phyloP scores from a whole-genome alignment of 1,140 invertebrate species.

The Pinna nobilis region DNA sequence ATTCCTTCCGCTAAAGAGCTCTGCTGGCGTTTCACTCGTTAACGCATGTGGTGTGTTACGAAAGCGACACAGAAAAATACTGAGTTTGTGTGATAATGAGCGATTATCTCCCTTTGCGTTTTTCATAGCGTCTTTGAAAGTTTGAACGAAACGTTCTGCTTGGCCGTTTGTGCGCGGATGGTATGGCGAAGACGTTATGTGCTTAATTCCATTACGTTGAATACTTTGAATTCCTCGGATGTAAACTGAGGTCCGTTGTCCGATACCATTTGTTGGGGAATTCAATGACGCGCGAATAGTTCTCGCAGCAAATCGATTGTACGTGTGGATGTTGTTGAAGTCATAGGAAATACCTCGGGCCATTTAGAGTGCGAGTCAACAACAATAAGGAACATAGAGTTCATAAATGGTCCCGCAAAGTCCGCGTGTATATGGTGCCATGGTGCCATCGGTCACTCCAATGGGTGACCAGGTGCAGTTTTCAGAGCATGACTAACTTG shows the following conservation, averaged over 20 bases:
- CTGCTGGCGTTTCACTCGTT: too few species aligned
- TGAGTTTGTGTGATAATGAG: too few species aligned
- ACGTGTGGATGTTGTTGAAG: conserved; percentile 39
- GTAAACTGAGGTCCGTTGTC: conserved; percentile 74
- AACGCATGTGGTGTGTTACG: too few species aligned
- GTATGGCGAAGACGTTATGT: conserved; percentile 14
- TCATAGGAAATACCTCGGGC: conserved; percentile 73
- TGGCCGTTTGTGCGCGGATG: conserved; percentile 35
- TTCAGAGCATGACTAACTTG: conserved; percentile 46
- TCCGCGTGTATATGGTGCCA: conserved; percentile 72
- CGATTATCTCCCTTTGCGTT: too few species aligned
- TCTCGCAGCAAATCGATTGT: conserved; percentile 53
- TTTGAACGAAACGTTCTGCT: conserved; percentile 36
- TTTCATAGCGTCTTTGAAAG: conserved; percentile 34
- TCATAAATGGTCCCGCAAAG: conserved; percentile 72
- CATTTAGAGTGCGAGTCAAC: conserved; percentile 76
- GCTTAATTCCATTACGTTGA: conserved; percentile 13
- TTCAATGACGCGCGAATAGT: conserved; percentile 70
- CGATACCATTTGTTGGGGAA: conserved; percentile 70
- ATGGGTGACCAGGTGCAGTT: conserved; percentile 52
- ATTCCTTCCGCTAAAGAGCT: too few species aligned
- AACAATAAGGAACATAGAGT: conserved; percentile 71
- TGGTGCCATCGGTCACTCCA: conserved; percentile 66
- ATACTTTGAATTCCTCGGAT: conserved; percentile 12
- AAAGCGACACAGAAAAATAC: too few species aligned